Percentiles rank a stretch among this genome's conserved stretches.
Conservation (phyloP, 2,113 vertebrate genomes). For the Gymnarchus niloticus region DNA sequence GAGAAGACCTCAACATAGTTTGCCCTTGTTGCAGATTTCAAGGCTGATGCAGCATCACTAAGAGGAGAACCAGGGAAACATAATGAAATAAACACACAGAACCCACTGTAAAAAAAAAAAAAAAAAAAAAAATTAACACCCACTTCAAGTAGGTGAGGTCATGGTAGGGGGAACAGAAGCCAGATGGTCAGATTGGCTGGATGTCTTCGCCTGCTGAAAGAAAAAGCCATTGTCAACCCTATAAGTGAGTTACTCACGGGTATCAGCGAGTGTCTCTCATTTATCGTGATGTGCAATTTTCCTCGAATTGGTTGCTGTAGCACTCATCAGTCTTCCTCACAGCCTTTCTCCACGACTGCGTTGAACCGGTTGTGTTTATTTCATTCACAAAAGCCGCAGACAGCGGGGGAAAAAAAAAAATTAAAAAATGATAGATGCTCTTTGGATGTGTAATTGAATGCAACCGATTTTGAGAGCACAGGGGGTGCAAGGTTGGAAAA, state of each 20-base stretch:
- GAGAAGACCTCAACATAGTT: not conserved
- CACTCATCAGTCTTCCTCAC: not conserved
- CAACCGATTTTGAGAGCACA: not conserved
- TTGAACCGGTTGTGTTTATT: not conserved
- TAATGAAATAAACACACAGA: slow-evolving; percentile 12
- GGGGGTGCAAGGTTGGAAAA: not conserved
- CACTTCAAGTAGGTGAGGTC: slow-evolving; percentile 40
- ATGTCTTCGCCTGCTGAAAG: slow-evolving; percentile 57
- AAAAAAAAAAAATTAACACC: slow-evolving; percentile 46
- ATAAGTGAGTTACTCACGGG: slow-evolving; percentile 46
- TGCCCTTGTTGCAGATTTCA: not conserved
- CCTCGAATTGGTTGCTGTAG: not conserved
- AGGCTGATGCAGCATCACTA: not conserved
- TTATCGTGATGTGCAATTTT: slow-evolving; percentile 31
- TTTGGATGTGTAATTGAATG: slow-evolving; percentile 22
- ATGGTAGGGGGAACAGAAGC: slow-evolving; percentile 58
- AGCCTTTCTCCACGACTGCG: not conserved
- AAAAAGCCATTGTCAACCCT: slow-evolving; percentile 51
- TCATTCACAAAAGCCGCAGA: not conserved
- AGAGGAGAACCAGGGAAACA: not conserved
- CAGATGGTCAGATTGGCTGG: slow-evolving; percentile 59
- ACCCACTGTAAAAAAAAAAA: slow-evolving; percentile 40
- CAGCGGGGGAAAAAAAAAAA: not conserved
- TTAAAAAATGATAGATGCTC: not conserved
- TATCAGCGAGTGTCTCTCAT: slow-evolving; percentile 48